Conservation (phyloP, 2,797 vertebrate genomes). For the Phoxinus dragarum region DNA sequence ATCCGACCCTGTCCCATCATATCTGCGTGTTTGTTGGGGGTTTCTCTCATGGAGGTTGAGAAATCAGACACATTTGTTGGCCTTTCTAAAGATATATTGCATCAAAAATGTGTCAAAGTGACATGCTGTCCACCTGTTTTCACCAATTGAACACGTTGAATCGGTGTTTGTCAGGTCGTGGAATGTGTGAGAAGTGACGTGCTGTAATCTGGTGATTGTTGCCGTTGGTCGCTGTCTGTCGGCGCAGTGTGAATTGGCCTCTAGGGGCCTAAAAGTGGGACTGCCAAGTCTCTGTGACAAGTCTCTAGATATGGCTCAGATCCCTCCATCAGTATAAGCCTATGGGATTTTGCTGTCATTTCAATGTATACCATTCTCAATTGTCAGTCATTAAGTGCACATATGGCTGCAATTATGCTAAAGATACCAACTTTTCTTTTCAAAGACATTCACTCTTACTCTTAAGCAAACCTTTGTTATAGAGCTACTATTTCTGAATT, state of each 20-base stretch:
- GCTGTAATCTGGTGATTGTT: no score
- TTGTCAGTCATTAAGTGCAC: background rate
- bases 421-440: background rate
- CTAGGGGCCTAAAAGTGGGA: background rate
- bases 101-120: background rate
- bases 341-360: background rate
- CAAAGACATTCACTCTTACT: background rate
- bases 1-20: constrained; percentile 48
- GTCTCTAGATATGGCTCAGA: background rate
- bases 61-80: background rate
- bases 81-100: background rate
- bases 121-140: background rate
- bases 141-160: background rate
- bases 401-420: background rate
- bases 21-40: constrained; percentile 1
- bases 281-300: background rate
- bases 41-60: constrained; percentile 5
- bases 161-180: background rate
- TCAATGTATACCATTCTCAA: background rate
- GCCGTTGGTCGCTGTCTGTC: background rate
- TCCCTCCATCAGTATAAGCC: background rate
- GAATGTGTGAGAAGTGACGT: background rate
- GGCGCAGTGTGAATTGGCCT: background rate
- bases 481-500: constrained; percentile 18
- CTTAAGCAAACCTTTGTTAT: background rate